Conservation (phyloP, 53 echinoderm and acorn worm species). For the Mesocentrotus franciscanus region DNA sequence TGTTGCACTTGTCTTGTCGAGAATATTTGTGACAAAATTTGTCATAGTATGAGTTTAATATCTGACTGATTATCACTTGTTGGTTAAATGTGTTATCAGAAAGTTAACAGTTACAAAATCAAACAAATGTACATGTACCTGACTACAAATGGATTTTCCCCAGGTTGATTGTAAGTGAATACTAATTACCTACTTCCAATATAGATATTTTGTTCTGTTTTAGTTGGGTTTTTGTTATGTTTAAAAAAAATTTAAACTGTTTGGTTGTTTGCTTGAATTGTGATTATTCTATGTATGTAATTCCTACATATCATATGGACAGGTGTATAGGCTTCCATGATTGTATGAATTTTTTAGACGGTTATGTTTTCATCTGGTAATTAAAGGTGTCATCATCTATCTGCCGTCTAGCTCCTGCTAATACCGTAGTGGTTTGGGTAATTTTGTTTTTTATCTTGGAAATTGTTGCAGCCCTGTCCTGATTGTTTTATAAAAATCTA, state of each 20-base stretch:
- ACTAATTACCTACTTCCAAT: no score
- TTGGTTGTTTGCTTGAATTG: no score
- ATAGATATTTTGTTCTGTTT: not conserved
- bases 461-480: not conserved
- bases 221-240: not conserved
- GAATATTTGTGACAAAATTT: not conserved
- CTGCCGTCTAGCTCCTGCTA: not conserved
- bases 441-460: not conserved
- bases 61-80: not conserved
- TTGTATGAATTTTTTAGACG: no score
- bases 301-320: no score
- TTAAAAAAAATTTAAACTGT: no score
- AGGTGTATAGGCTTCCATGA: no score
- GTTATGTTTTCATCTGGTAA: no score
- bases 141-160: not conserved
- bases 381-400: no score
- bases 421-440: not conserved
- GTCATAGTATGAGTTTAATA: not conserved
- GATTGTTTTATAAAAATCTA: not conserved
- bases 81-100: not conserved
- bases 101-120: not conserved
- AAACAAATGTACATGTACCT: not conserved
- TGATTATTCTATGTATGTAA: no score
- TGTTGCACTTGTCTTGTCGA: not conserved
- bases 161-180: not conserved